phyloP scores from a whole-genome alignment of 2,797 vertebrate species.

The Schizopygopsis malacanthus region DNA sequence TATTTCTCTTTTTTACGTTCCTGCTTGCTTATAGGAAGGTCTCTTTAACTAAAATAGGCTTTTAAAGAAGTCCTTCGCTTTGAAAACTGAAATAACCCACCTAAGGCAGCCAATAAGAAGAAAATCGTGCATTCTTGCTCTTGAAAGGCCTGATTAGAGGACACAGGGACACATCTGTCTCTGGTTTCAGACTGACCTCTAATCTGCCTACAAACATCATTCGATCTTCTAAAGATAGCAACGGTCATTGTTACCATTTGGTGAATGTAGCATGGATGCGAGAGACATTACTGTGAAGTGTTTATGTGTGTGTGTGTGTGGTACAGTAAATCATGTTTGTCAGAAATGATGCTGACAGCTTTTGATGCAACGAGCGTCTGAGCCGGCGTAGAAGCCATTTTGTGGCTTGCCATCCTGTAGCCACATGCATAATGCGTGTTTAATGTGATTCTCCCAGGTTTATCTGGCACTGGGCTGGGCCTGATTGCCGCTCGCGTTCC shows the following conservation, averaged over 20 bases:
- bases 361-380: constrained; percentile 57
- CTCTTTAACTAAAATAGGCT: constrained; percentile 51
- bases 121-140: constrained; percentile 17
- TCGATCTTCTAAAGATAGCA: constrained; percentile 9
- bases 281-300: constrained; percentile 11
- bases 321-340: constrained; percentile 55
- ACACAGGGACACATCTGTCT: constrained; percentile 38
- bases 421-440: constrained; percentile 65
- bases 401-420: constrained; percentile 53
- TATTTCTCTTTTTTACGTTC: constrained; percentile 47
- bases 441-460: constrained; percentile 82
- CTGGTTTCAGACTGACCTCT: constrained; percentile 30
- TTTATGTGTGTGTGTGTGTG: constrained; percentile 27
- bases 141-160: constrained; percentile 32
- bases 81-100: constrained; percentile 22
- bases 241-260: constrained; percentile 31
- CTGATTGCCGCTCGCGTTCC: constrained; percentile 77
- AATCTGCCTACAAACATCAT: constrained; percentile 10
- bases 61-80: constrained; percentile 47
- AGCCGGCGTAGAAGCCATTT: constrained; percentile 59
- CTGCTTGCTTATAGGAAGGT: constrained; percentile 11
- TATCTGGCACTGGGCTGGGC: constrained; percentile 73
- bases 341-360: constrained; percentile 63
- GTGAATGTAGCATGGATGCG: constrained; percentile 17
- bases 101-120: constrained; percentile 35